Evolutionary conservation across 1,140 invertebrate genomes (phyloP).

Genomic region (Drosophila virilis): DNA sequence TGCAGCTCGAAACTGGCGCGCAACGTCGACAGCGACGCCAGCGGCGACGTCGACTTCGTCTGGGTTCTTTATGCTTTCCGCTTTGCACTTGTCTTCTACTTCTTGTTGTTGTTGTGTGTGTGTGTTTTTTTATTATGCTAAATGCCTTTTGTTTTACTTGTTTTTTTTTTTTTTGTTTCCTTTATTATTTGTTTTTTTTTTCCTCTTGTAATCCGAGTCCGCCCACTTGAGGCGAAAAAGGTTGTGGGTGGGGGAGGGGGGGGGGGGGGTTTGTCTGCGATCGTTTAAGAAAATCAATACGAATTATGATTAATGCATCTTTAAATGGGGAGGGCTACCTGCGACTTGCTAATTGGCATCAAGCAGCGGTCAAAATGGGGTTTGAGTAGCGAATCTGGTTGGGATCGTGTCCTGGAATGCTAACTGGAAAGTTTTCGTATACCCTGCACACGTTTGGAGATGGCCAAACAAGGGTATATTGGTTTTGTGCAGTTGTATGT

Average conservation of each 20-base stretch:
- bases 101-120: too few species aligned
- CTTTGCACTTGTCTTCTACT: conserved; percentile 80
- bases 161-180: conserved; percentile 1
- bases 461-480: too few species aligned
- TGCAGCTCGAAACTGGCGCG: conserved; percentile 33
- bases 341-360: conserved; percentile 35
- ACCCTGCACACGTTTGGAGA: too few species aligned
- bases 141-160: conserved; percentile 74
- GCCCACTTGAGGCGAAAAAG: not conserved
- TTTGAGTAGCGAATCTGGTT: too few species aligned
- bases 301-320: conserved; percentile 50
- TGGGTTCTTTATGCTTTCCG: conserved; percentile 69
- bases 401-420: too few species aligned
- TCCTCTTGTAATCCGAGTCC: conserved; percentile 24
- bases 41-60: conserved; percentile 57
- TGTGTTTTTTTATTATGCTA: conserved; percentile 72
- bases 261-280: conserved; percentile 15
- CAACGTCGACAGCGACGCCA: conserved; percentile 14
- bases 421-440: too few species aligned
- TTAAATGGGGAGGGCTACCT: conserved; percentile 17
- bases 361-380: not conserved
- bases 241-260: not conserved
- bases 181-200: not conserved
- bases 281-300: conserved; percentile 35
- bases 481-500: too few species aligned